Base-by-base conservation (phyloP, 2,113 vertebrate genomes). In the Apus apus region DNA sequence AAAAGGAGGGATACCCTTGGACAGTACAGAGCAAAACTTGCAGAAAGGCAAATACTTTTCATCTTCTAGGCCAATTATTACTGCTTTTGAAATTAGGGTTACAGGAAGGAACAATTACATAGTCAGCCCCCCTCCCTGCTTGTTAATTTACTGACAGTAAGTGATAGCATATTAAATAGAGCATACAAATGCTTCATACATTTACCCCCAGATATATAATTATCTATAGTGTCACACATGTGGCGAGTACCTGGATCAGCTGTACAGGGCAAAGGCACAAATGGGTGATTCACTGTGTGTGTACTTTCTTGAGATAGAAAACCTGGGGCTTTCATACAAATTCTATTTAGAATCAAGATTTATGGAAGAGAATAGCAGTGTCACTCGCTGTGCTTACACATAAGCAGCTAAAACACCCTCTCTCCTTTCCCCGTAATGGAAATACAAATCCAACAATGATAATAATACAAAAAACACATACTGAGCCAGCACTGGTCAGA, bases 41-140 rank as follows among this genome's bases (percentile, higher is more conserved):
- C 95, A 98, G 93, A 97, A 98, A 98, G 98, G 97, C 91, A 97
- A 97, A 97, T 80, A 73, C 56, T 62, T 91, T 80, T 84, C 8
- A 17, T 85, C 74, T 86, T 66, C 30, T 85, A 56, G 11, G 40
- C 67, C 58, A 70, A 58, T 78, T 56, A 84, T 96, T 93, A 64
- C 30, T 34, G 19, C 27, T 51, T 40, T 34, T 56, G 13, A 62
- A 78, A 45, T 25, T 51, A 13, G 6, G 89, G 16, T 61, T 56
- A 36, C 16, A 72, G 9, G 19, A 67, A 57, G 46, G 73, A 40
- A 18, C 22, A 13, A 43, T 43, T 43, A 43, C 13, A 43, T 43
- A 43, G 40, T 13, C 40, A 10, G 40, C 40, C 11, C 40, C 40
- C 40, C 19, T 48, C 21, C 46, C 19, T 48, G 46, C 46, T 48